Evolutionary conservation across 2,888 invertebrate species (phyloP), one percentile per base, ranked within the genome.

Genomic region (Lochmaea capreae): DNA sequence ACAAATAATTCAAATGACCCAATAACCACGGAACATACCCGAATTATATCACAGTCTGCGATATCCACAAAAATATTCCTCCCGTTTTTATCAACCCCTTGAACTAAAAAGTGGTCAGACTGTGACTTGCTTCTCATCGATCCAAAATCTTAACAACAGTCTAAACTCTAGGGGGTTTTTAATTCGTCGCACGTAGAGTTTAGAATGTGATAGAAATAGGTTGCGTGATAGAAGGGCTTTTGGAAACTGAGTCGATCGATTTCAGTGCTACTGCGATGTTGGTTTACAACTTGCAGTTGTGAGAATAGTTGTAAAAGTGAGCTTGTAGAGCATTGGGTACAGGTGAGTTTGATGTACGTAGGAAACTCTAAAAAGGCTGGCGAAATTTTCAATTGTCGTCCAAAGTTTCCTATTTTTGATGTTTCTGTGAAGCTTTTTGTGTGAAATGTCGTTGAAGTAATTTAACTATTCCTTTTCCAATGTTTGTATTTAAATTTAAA

Each of bases 91-190:
- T 68, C 67, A 71, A 70, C 74, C 78, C 76, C 78, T 79, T 81
- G 79, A 79, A 78, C 80, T 79, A 80, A 77, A 77, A 78, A 78
- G 72, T 69, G 18, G 65, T 80, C 78, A 81, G 81, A 81, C 76
- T 80, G 81, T 80, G 80, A 79, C 78, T 77, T 61, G 61, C 71
- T 62, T 70, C 65, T 26, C 54, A 67, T 72, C 67, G 71, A 72
- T 61, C 71, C n/a, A n/a, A 39, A 57, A 66, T 71, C 75, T 71
- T 49, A 63, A 52, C 18, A 65, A 68, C 78, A 75, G 66, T 80
- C 80, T 79, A 77, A 79, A 65, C 63, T 54, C 42, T 62, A 26
- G 11, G 18, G 3, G 65, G n/a, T 57, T 57, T 70, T 57, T 33
- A 54, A 59, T 52, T 14, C 14, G 67, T 22, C 18, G 57, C 26